These are phyloP conservation scores for Drosophila dunni DNA, from an alignment of 1,140 invertebrate species.

Conservation along the genomic window DNA sequence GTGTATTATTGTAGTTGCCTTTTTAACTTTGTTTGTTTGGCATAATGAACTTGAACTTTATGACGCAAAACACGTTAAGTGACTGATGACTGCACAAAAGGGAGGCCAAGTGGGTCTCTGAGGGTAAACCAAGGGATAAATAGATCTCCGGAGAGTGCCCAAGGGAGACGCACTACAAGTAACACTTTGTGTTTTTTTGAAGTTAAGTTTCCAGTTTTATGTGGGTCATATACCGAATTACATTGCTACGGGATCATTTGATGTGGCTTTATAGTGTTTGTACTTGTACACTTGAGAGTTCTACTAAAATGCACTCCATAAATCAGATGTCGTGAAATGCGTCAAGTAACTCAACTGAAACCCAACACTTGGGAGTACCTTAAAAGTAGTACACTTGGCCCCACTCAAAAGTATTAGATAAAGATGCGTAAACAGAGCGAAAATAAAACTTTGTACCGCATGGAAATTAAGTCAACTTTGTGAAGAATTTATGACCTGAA, in stretches of 20 bases:
- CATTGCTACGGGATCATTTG: conserved; percentile 18
- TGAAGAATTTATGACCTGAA: not conserved
- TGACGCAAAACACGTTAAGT: conserved; percentile 79
- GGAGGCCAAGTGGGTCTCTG: not conserved
- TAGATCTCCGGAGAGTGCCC: too few relatives aligned
- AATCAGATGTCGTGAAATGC: conserved; percentile 29
- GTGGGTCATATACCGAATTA: conserved; percentile 16
- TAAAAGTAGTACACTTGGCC: conserved; percentile 6
- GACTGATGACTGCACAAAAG: conserved; percentile 47
- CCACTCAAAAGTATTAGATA: not conserved
- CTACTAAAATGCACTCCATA: conserved; percentile 37
- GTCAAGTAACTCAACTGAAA: conserved; percentile 10
- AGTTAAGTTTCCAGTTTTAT: conserved; percentile 14
- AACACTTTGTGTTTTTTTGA: conserved; percentile 39
- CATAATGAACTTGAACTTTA: conserved; percentile 82
- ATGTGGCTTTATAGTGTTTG: conserved; percentile 13
- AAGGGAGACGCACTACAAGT: conserved; percentile 18
- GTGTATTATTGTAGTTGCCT: conserved; percentile 40
- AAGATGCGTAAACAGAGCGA: not conserved
- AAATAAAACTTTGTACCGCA: not conserved
- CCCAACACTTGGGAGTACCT: conserved; percentile 7
- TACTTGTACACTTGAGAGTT: conserved; percentile 22
- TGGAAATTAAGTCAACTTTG: conserved; percentile 18
- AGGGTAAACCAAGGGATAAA: too few relatives aligned
- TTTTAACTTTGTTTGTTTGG: conserved; percentile 28